These are phyloP conservation scores for Babyrousa celebensis DNA, from an alignment of 2,797 vertebrate species.

Conservation along the genomic window DNA sequence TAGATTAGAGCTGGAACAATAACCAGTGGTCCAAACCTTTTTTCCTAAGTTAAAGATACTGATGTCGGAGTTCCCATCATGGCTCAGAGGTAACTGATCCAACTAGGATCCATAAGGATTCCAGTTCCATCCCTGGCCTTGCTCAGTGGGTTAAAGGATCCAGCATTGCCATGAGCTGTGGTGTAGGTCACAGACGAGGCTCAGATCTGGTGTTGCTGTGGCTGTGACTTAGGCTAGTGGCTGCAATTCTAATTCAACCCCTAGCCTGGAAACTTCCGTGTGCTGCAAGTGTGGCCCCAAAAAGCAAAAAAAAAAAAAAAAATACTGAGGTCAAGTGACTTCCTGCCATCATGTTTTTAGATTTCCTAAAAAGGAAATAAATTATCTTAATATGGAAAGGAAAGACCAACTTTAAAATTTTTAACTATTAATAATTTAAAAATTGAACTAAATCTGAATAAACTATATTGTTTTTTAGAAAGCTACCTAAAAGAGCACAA, in stretches of 20 bases:
- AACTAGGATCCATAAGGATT: too few species aligned
- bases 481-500: slow-evolving; percentile 79
- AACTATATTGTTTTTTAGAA: slow-evolving; percentile 71
- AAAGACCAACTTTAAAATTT: slow-evolving; percentile 40
- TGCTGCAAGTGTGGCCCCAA: too few species aligned
- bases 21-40: not conserved
- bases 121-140: too few species aligned
- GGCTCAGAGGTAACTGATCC: too few species aligned
- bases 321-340: not conserved
- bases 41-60: not conserved
- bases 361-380: slow-evolving; percentile 22
- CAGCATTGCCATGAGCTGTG: too few species aligned
- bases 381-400: not conserved
- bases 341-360: not conserved
- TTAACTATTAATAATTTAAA: slow-evolving; percentile 74
- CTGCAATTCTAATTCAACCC: too few species aligned
- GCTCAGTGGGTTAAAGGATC: too few species aligned
- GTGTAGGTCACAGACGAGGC: too few species aligned
- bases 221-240: too few species aligned
- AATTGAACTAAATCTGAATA: slow-evolving; percentile 71
- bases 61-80: too few species aligned
- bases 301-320: not conserved
- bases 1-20: not conserved
- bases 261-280: too few species aligned
- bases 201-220: too few species aligned